Conservation (phyloP, 2,888 invertebrate species). For the Pseudococcus viburni region DNA sequence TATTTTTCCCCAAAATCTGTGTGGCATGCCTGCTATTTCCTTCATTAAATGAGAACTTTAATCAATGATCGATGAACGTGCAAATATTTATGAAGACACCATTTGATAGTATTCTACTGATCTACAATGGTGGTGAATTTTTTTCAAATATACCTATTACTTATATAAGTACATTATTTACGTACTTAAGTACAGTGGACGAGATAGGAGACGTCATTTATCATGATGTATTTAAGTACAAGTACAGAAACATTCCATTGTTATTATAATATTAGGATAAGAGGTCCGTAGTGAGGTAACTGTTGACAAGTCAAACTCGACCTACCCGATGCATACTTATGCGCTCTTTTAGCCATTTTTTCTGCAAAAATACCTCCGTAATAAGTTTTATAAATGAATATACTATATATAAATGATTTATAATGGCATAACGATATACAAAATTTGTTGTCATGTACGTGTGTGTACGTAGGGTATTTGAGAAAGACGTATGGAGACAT, state of each 20-base stretch:
- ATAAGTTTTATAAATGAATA: background rate
- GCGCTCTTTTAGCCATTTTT: slow-evolving; percentile 1
- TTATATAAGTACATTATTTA: background rate
- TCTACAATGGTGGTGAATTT: no score
- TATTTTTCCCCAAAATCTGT: no score
- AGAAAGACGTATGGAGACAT: background rate
- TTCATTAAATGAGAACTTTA: no score
- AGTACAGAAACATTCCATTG: background rate
- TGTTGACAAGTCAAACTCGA: background rate
- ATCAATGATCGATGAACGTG: no score
- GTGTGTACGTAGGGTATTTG: background rate
- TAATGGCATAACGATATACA: background rate
- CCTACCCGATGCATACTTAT: background rate
- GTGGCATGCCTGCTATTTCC: no score
- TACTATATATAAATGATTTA: background rate
- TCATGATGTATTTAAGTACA: background rate
- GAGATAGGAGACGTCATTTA: no score
- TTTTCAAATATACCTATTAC: no score
- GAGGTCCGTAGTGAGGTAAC: background rate
- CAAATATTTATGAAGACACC: no score
- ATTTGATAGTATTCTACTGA: no score
- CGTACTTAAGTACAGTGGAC: background rate
- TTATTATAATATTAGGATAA: slow-evolving; percentile 18
- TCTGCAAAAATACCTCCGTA: background rate
- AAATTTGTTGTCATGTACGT: slow-evolving; percentile 8